Evolutionary conservation across 53 echinoderm and acorn worm species (phyloP).

Genomic region (Stichopus horrens): DNA sequence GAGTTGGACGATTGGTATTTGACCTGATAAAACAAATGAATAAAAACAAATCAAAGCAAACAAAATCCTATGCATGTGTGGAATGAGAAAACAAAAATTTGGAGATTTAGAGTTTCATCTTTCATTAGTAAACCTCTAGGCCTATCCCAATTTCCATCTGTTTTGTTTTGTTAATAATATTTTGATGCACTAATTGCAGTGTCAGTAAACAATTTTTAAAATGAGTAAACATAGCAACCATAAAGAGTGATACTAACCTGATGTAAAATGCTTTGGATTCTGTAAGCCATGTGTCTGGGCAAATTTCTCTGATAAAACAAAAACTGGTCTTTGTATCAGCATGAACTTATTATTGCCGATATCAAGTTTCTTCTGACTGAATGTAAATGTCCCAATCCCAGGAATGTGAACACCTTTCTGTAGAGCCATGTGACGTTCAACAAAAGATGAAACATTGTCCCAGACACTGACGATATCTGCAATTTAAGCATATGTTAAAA

Average conservation of each 20-base stretch:
- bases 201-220: too few relatives aligned
- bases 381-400: conserved; percentile 93
- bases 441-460: conserved; percentile 93
- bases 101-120: background rate
- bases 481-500: background rate
- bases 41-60: too few relatives aligned
- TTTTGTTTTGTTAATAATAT: too few relatives aligned
- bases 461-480: conserved; percentile 98
- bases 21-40: conserved; percentile 60
- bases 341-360: conserved; percentile 97
- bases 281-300: conserved; percentile 92
- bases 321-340: conserved; percentile 93
- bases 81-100: too few relatives aligned
- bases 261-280: conserved; percentile 90
- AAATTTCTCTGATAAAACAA: conserved; percentile 93
- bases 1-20: conserved; percentile 98
- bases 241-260: conserved; percentile 61
- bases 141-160: background rate
- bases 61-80: too few relatives aligned
- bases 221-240: too few relatives aligned
- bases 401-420: conserved; percentile 96
- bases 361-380: conserved; percentile 95
- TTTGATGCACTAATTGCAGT: too few relatives aligned
- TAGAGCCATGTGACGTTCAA: conserved; percentile 85
- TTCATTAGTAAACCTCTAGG: background rate